These are phyloP conservation scores for Lasioglossum leucozonium DNA, from an alignment of 2,888 invertebrate species.

Conservation along the genomic window DNA sequence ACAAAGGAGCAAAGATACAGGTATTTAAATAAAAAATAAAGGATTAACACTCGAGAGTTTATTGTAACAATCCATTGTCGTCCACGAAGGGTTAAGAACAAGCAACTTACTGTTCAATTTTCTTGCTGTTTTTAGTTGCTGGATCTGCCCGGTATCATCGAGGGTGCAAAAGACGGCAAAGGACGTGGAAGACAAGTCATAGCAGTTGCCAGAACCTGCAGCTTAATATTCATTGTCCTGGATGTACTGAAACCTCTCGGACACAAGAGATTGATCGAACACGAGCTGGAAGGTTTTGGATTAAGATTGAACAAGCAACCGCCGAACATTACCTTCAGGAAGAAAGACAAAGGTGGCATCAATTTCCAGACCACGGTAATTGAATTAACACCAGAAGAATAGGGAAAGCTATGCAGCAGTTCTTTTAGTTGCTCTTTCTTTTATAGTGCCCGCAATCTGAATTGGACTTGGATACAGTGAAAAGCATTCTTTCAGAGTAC, in stretches of 20 bases:
- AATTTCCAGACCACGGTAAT: constrained; percentile 96
- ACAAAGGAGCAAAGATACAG: constrained; percentile 99
- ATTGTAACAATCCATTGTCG: too few species aligned
- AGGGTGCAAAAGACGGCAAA: constrained; percentile 99
- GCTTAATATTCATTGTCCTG: constrained; percentile 98
- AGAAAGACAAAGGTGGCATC: constrained; percentile 99
- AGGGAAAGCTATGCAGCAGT: constrained; percentile 18
- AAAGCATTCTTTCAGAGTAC: constrained; percentile 98
- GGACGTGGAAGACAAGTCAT: constrained; percentile 99
- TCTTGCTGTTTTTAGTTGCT: constrained; percentile 88
- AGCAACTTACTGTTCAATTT: background rate
- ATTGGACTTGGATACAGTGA: constrained; percentile 97
- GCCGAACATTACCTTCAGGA: constrained; percentile 97
- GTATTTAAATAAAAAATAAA: constrained; percentile 84
- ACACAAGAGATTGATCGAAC: constrained; percentile 98
- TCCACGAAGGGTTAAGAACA: too few species aligned
- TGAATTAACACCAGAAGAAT: constrained; percentile 81
- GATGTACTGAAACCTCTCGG: constrained; percentile 98
- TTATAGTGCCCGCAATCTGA: constrained; percentile 93
- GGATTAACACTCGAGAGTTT: too few species aligned
- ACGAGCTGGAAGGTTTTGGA: constrained; percentile 99
- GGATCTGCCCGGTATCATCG: constrained; percentile 99
- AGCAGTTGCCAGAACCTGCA: constrained; percentile 99
- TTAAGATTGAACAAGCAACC: constrained; percentile 97
- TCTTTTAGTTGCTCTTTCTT: constrained; percentile 17